Conservation (phyloP, 35 echinoderm and acorn worm genomes). For the Ophiothrix spiculata region DNA sequence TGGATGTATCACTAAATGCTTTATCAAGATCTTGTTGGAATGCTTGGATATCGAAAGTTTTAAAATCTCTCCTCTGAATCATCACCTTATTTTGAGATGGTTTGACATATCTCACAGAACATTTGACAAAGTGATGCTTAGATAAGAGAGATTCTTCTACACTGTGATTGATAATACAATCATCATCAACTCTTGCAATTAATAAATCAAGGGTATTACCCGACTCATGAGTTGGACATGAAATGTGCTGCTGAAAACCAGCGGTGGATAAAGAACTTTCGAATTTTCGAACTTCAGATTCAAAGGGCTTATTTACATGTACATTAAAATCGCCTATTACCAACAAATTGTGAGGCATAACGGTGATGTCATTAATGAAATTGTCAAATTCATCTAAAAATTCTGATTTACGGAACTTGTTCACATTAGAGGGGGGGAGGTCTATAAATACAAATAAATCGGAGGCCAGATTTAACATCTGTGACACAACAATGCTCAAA, state of each 20-base stretch:
- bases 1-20: neutral
- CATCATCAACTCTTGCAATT: neutral
- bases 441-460: constrained; percentile 15
- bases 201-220: constrained; percentile 17
- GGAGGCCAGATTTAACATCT: neutral
- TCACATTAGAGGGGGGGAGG: neutral
- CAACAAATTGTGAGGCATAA: neutral
- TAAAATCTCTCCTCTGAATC: neutral
- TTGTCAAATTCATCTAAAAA: constrained; percentile 13
- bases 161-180: neutral
- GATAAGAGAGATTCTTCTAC: neutral
- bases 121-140: constrained; percentile 1
- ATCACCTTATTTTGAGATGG: neutral
- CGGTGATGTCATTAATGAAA: neutral
- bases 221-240: constrained; percentile 4
- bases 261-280: neutral
- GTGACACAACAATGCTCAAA: constrained; percentile 7
- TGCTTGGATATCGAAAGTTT: neutral
- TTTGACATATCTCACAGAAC: neutral
- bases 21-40: constrained; percentile 1
- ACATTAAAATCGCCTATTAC: neutral
- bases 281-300: constrained; percentile 3
- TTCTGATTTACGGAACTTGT: neutral
- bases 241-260: constrained; percentile 10
- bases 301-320: neutral